Conservation (phyloP, 2,797 vertebrate species). For the Cuniculus paca region DNA sequence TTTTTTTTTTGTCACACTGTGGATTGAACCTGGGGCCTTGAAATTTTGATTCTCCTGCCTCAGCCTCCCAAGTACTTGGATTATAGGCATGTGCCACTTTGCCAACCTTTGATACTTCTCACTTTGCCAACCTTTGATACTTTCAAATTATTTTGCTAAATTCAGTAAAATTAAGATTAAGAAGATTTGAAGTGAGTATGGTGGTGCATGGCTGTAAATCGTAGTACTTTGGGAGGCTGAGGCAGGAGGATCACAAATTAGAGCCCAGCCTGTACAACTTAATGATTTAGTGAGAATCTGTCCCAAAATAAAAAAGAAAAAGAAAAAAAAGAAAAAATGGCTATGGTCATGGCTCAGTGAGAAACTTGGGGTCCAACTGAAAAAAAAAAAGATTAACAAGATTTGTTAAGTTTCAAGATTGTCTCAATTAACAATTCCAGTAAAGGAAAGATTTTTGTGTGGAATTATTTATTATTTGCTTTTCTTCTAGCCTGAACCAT, state of each 20-base stretch:
- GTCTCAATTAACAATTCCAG: neutral
- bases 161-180: neutral
- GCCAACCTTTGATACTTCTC: neutral
- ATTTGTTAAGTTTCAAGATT: neutral
- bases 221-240: neutral
- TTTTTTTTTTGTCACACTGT: neutral
- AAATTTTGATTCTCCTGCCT: neutral
- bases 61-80: neutral
- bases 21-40: neutral
- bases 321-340: neutral
- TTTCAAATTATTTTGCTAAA: neutral
- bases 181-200: neutral
- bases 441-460: neutral
- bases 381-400: neutral
- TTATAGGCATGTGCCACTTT: neutral
- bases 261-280: neutral
- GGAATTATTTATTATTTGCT: neutral
- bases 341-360: neutral
- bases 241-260: neutral
- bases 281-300: neutral
- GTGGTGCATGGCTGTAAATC: neutral
- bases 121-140: neutral
- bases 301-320: neutral
- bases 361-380: neutral
- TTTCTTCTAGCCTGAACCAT: neutral